Percentiles rank a stretch among this genome's conserved stretches.
Conservation (phyloP, 2,888 invertebrate species). For the Ophonus ardosiacus region DNA sequence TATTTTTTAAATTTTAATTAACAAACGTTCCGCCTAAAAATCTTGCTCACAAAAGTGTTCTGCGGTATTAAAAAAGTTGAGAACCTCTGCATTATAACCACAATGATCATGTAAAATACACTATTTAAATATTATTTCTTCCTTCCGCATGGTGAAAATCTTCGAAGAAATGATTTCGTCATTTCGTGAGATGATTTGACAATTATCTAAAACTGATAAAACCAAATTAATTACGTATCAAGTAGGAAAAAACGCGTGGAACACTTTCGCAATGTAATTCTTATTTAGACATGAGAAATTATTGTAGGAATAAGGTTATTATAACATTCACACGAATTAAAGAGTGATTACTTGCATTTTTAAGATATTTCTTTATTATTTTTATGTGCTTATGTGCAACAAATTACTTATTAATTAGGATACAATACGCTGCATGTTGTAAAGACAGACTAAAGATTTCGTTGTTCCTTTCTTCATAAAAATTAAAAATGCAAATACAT, state of each 20-base stretch:
- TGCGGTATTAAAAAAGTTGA: too few species aligned
- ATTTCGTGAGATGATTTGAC: constrained; percentile 50
- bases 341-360: constrained; percentile 33
- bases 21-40: too few species aligned
- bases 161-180: constrained; percentile 31
- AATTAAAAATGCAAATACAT: too few species aligned
- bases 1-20: too few species aligned
- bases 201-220: constrained; percentile 36
- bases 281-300: constrained; percentile 40
- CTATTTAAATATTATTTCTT: constrained; percentile 34
- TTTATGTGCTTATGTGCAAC: background rate
- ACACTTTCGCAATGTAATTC: constrained; percentile 50
- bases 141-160: constrained; percentile 42
- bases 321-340: constrained; percentile 51
- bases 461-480: too few species aligned
- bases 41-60: too few species aligned
- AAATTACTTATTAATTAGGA: background rate
- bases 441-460: too few species aligned
- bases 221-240: constrained; percentile 40
- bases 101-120: constrained; percentile 37
- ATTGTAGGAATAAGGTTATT: constrained; percentile 56
- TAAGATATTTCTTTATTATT: background rate
- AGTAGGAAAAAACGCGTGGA: constrained; percentile 33
- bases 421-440: too few species aligned
- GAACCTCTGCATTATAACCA: constrained; percentile 3